Evolutionary conservation across 2,797 vertebrate genomes (phyloP), one percentile per base, ranked within the genome.

Genomic region (Glyptemys insculpta): DNA sequence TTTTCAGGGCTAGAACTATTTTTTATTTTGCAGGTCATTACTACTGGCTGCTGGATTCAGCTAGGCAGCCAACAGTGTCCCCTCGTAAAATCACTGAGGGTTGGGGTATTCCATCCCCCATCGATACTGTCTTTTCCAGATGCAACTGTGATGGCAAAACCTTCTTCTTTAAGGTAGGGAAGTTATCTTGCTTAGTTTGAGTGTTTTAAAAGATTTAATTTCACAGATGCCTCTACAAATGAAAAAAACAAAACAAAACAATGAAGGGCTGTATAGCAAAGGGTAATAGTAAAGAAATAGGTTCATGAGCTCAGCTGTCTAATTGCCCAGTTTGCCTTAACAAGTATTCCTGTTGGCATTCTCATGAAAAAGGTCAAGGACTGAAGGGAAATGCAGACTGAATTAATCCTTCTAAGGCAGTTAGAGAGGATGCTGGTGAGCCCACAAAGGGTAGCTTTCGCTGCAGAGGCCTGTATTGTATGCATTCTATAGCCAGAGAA

Each of bases 91-190:
- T 99, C 97, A 98, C 91, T 11, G 98, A 98, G 0, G 98, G 98
- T 68, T 99, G 99, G 99, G 99, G 99, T 3, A 98, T 99, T 94
- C 99, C 99, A 0, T 99, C 99, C 1, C 99, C 99, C 23, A 99
- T 99, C 2, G 99, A 99, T 89, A 98, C 99, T 0, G 99, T 98
- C 88, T 99, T 99, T 97, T 99, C 99, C 29, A 98, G 99, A 95
- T 99, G 99, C 97, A 99, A 99, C 98, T 99, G 99, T 92, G 98
- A 99, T 49, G 99, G 99, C 12, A 99, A 99, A 96, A 99, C 99
- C 8, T 99, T 99, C 98, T 99, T 99, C 97, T 98, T 99, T 89
- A 99, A 99, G 99, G 99, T 99, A 96, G 52, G 94, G 82, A 86
- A 93, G 62, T 52, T 41, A 87, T 41, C 72, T 57, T 74, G 74